Base-by-base conservation (phyloP, 2,888 invertebrate genomes). In the Hipparchia sbordonii region DNA sequence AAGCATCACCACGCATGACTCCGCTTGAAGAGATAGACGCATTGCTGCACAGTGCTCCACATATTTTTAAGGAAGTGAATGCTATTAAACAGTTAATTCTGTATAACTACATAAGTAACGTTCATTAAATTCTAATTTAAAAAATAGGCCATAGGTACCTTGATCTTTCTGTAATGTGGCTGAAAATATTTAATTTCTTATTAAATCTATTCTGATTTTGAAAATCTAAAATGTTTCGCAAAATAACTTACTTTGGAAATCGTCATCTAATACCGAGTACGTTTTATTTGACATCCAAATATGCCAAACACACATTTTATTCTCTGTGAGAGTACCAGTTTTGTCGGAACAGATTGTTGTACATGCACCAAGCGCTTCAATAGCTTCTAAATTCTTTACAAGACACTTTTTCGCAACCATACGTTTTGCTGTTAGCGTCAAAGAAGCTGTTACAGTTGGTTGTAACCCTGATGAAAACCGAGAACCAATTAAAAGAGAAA, bases 281-380 rank as follows among this genome's bases (percentile, higher is more conserved):
- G 98, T 98, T 87, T 96, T 97, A 88, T 98, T 97, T 93, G 98
- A 98, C 87, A 98, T 97, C 98, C 99, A 99, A 96, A 99, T 97
- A 91, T 99, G 98, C 78, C 98, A 98, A 66, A 99, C 99, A 65
- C 98, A 98, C 99, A 99, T 99, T 86, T 98, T 95, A 94, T 99
- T 99, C 91, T 99, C 99, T 3, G 99, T 99, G 65, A 99, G 95
- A 7, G 99, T 99, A 76, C 99, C 99, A 73, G 99, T 99, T 93
- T 99, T 99, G 92, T 99, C 99, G 2, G 99, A 99, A 93, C 99
- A 99, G 91, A 99, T 99, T 75, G 98, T 99, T 72, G 98, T 98
- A 71, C 99, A 99, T 9, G 99, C 99, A 59, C 99, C 99, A 71
- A 99, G 94, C 2, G 99, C 99, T 94, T 99, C 99, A 46, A 99